Conservation (phyloP, 2,797 vertebrate genomes). For the Cuculus canorus region DNA sequence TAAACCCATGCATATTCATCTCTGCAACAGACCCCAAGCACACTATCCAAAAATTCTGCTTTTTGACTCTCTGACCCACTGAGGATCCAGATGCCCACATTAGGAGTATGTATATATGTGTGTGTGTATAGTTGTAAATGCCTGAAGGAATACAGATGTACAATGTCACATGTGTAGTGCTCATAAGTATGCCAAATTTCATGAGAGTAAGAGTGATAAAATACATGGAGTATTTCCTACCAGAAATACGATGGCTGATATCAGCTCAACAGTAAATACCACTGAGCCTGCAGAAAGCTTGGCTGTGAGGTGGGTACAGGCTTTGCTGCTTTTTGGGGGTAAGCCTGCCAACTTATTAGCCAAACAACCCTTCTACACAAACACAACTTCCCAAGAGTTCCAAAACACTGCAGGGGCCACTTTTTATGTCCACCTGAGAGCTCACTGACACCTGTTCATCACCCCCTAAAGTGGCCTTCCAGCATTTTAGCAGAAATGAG, state of each 20-base stretch:
- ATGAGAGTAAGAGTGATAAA: neutral
- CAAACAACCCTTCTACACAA: constrained; percentile 19
- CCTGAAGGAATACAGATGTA: neutral
- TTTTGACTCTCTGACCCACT: neutral
- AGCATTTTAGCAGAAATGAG: neutral
- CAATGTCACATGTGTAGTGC: neutral
- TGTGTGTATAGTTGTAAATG: neutral
- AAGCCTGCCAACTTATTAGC: neutral
- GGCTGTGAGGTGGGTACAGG: neutral
- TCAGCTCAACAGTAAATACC: neutral
- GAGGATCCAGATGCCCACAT: neutral
- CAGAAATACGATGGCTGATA: neutral
- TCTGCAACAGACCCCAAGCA: neutral
- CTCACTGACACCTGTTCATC: neutral
- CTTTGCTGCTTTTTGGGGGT: neutral
- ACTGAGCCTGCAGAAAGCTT: neutral
- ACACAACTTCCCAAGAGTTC: neutral
- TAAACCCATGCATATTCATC: rapidly evolving
- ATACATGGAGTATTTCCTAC: constrained; percentile 6
- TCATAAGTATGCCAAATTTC: neutral
- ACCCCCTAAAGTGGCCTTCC: neutral
- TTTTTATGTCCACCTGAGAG: neutral
- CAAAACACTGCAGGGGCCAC: neutral
- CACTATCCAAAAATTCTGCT: neutral
- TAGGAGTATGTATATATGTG: neutral